A percentile compares a stretch with the other conserved stretches of the same genome.
These are phyloP conservation scores for Drosophila silvestris DNA, from an alignment of 2,888 invertebrate genomes.

Conservation along the genomic window DNA sequence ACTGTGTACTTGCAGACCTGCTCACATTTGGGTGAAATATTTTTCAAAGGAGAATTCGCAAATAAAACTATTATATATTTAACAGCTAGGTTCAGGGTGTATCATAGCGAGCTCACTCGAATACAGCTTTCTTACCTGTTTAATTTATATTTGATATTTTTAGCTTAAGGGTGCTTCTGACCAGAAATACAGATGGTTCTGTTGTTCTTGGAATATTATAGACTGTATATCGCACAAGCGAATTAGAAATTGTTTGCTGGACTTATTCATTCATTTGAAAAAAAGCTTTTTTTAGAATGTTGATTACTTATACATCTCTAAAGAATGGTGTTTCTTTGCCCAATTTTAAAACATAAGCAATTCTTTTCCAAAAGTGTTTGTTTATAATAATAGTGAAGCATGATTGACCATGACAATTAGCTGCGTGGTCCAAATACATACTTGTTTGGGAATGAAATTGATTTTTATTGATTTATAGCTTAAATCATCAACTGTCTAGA, in stretches of 20 bases:
- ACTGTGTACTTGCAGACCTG: no score
- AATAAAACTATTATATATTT: no score
- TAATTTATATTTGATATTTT: neutral
- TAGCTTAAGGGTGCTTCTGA: neutral
- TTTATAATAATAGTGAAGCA: neutral
- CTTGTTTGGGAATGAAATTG: neutral
- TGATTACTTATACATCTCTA: neutral
- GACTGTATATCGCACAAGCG: neutral
- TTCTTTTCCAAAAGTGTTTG: neutral
- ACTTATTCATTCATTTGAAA: neutral
- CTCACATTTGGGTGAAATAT: no score
- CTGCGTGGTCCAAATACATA: neutral
- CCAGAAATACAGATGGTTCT: neutral
- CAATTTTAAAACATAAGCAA: neutral
- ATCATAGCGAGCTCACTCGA: no score
- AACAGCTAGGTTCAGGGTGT: no score
- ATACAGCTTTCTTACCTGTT: no score
- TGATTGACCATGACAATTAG: neutral
- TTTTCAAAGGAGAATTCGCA: no score
- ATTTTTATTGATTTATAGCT: neutral
- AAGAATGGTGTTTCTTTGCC: neutral
- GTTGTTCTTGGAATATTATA: neutral
- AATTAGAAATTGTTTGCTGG: neutral
- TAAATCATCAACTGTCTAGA: neutral
- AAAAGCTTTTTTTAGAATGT: neutral